Evolutionary conservation across 1,140 invertebrate genomes (phyloP), one percentile per base, ranked within the genome.

Genomic region (Agraylea sexmaculata): DNA sequence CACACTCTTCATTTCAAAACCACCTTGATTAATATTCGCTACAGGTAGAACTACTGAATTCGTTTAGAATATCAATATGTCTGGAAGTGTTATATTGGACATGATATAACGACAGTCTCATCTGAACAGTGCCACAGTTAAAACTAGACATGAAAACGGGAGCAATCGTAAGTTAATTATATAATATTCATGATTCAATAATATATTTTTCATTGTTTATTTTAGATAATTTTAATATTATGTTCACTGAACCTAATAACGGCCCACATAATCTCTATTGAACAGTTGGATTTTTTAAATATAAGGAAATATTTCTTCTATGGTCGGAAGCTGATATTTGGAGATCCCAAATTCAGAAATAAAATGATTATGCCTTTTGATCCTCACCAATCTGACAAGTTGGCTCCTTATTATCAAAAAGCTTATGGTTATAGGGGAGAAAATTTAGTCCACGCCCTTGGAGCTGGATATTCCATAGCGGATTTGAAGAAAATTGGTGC

Each of bases 401-500:
- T 49, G 2, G 40, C 28, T 10, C 17, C 29, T 18, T 18, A 22
- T 2, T 51, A 34, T 36, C 46, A 51, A 31, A 31, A 23, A 10
- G 30, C 18, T 8, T 47, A 49, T 17, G 50, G 50, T 4, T 49
- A 33, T 33, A 29, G 44, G 37, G 50, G 46, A 35, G 43, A 51
- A 29, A 49, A 46, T 22, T 21, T 51, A 12, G 22, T 49, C n/a
- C 35, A 43, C 10, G 42, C 42, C 17, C n/a, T 51, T 1, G 50
- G 50, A 18, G 44, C 46, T 1, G 47, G 47, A 7, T 43, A 46
- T 35, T 42, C 46, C 1, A 32, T 37, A 32, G 12, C 17, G 15
- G 40, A 46, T 18, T 31, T 51, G 2, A 46, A 31, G 43, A 44
- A 36, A 33, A 43, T 44, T 32, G 44, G 42, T 16, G 50, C 44